Evolutionary conservation across 2,797 vertebrate genomes (phyloP).

Genomic region (Agapornis canus): DNA sequence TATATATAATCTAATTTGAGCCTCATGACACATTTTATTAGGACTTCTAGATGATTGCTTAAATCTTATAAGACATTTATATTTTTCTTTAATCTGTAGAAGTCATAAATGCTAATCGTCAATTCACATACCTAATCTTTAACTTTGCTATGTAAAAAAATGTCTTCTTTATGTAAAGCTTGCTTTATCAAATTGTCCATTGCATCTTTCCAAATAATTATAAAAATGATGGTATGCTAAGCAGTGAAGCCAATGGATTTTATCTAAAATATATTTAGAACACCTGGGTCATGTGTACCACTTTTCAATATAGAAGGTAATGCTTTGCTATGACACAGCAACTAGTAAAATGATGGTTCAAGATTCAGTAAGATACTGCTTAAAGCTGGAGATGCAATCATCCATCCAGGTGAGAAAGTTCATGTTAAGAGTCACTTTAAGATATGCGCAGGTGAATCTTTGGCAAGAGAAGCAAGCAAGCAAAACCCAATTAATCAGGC

Average conservation of each 20-base stretch:
- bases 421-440: background rate
- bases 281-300: background rate
- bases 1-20: constrained; percentile 44
- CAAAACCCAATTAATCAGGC: background rate
- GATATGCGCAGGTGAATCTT: background rate
- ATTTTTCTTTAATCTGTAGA: constrained; percentile 58
- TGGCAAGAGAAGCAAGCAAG: background rate
- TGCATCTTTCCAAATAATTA: background rate
- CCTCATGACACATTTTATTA: constrained; percentile 57
- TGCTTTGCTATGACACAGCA: background rate
- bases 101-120: constrained; percentile 48
- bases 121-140: background rate
- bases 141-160: background rate
- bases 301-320: background rate
- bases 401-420: background rate
- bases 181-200: background rate
- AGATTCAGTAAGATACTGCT: background rate
- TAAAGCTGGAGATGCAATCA: background rate
- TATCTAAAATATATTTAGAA: background rate
- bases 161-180: background rate
- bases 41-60: constrained; percentile 38
- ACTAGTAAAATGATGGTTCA: background rate
- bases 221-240: background rate
- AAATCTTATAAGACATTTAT: constrained; percentile 50
- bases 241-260: background rate